These are phyloP conservation scores for Boloria euphrosyne DNA, from an alignment of 2,888 invertebrate genomes.

Conservation along the genomic window DNA sequence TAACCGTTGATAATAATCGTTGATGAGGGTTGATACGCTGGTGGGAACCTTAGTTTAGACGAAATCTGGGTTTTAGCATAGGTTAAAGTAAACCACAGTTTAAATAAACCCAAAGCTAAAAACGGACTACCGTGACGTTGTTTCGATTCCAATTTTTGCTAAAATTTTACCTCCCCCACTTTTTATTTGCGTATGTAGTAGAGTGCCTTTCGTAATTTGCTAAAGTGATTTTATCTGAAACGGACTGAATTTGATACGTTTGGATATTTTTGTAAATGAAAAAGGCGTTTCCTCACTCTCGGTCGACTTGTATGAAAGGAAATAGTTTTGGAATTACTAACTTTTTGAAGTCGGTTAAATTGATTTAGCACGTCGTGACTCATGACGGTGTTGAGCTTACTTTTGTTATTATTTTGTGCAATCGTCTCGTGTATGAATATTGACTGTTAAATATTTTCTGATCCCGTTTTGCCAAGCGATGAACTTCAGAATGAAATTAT, in stretches of 20 bases:
- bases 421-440: conserved; percentile 59
- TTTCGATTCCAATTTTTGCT: conserved; percentile 15
- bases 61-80: conserved; percentile 9
- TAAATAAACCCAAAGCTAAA: not conserved
- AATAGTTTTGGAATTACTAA: conserved; percentile 46
- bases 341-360: conserved; percentile 27
- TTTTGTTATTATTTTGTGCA: conserved; percentile 62
- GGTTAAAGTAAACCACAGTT: not conserved
- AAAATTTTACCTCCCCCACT: conserved; percentile 29
- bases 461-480: conserved; percentile 50
- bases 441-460: conserved; percentile 48
- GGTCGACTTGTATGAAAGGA: not conserved
- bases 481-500: conserved; percentile 41
- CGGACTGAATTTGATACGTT: conserved; percentile 70
- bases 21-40: conserved; percentile 13
- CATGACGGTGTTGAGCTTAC: conserved; percentile 57
- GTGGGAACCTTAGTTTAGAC: conserved; percentile 5
- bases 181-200: conserved; percentile 67
- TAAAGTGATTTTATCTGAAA: conserved; percentile 57
- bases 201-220: conserved; percentile 70
- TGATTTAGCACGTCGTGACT: no score
- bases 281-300: conserved; percentile 42
- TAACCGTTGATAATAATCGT: conserved; percentile 12
- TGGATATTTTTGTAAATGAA: conserved; percentile 55
- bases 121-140: no score